Percentiles rank a stretch among this genome's conserved stretches.
These are phyloP conservation scores for Polydesmus complanatus DNA, from an alignment of 2,888 invertebrate species.

Conservation along the genomic window DNA sequence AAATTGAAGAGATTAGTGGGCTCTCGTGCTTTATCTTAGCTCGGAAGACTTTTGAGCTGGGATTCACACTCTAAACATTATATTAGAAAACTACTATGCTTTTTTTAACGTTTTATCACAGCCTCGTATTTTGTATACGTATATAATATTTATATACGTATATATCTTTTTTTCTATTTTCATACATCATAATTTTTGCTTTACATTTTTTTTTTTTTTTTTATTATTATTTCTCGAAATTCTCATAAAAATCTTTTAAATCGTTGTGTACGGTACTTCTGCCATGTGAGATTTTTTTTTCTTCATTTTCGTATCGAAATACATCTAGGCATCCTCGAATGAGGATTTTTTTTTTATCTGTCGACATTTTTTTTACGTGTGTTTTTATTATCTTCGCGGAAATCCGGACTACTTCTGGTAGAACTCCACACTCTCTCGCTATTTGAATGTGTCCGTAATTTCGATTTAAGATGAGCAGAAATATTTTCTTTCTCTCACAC, in stretches of 20 bases:
- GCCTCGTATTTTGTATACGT: too few relatives aligned
- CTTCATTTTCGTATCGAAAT: too few relatives aligned
- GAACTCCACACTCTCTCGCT: background rate
- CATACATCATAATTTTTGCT: background rate
- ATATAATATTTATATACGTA: too few relatives aligned
- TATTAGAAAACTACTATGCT: too few relatives aligned
- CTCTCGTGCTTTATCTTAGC: too few relatives aligned
- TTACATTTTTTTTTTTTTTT: background rate
- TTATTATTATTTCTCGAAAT: background rate
- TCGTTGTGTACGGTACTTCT: background rate
- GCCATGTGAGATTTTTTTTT: background rate
- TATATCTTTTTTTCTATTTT: too few relatives aligned
- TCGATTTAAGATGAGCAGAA: background rate
- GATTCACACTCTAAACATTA: too few relatives aligned
- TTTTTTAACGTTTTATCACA: too few relatives aligned
- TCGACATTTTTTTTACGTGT: background rate
- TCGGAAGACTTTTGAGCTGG: too few relatives aligned
- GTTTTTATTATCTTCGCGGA: background rate
- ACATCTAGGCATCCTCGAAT: background rate
- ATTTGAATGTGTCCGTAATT: background rate
- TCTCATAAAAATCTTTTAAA: background rate
- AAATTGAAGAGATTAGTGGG: background rate
- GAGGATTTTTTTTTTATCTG: background rate
- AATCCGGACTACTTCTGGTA: background rate
- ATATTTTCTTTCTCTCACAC: too few relatives aligned